These are phyloP conservation scores for honey bee (Apis mellifera) DNA, from an alignment of 1,140 invertebrate genomes.

Conservation along the genomic window DNA sequence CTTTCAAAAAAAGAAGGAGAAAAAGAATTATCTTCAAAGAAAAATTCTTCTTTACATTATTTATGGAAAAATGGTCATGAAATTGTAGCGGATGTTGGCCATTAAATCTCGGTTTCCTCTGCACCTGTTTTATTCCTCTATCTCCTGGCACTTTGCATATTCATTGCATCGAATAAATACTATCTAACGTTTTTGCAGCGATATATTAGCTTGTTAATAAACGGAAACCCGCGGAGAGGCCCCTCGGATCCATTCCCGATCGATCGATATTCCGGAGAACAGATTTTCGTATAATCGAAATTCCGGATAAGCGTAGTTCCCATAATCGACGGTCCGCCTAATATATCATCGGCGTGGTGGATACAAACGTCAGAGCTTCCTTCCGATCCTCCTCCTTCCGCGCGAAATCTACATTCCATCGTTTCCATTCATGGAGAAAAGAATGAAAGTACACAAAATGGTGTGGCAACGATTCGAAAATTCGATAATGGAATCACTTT, in stretches of 20 bases:
- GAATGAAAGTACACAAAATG: too few species aligned
- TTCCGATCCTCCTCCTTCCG: not conserved
- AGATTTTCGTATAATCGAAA: slow-evolving; percentile 50
- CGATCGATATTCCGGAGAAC: slow-evolving; percentile 43
- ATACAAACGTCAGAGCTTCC: slow-evolving; percentile 3
- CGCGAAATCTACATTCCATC: not conserved
- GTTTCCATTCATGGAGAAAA: not conserved
- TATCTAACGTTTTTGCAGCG: slow-evolving; percentile 15
- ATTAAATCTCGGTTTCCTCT: not conserved
- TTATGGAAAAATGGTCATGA: too few species aligned
- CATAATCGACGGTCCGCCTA: slow-evolving; percentile 26
- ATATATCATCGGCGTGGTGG: slow-evolving; percentile 35
- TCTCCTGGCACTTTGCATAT: slow-evolving; percentile 2
- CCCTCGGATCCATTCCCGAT: not conserved
- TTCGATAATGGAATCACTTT: too few species aligned
- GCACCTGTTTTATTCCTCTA: not conserved
- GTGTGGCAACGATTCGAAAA: not conserved
- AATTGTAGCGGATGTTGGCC: too few species aligned
- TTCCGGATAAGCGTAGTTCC: slow-evolving; percentile 34
- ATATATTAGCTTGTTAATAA: slow-evolving; percentile 31
- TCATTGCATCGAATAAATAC: slow-evolving; percentile 17
- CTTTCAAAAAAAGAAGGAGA: too few species aligned
- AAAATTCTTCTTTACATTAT: too few species aligned
- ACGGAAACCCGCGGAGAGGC: not conserved
- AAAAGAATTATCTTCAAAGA: too few species aligned